Evolutionary conservation across 2,797 vertebrate species (phyloP).

Genomic region (Lagothrix lagotricha): DNA sequence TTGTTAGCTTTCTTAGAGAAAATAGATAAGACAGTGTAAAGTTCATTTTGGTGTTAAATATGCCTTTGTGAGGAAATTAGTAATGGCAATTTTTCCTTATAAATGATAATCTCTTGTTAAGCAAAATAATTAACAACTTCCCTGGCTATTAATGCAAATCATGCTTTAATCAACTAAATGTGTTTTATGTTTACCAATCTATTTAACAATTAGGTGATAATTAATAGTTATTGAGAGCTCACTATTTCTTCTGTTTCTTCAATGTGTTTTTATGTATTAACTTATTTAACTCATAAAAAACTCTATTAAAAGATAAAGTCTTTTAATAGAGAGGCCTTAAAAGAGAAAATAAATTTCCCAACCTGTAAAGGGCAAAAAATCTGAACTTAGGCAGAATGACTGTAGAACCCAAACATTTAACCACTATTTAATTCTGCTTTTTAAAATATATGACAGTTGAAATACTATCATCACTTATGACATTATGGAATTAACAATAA

Average conservation of each 20-base stretch:
- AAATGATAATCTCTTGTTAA: background rate
- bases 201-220: background rate
- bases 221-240: constrained; percentile 10
- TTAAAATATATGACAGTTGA: background rate
- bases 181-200: background rate
- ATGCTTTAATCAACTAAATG: background rate
- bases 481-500: background rate
- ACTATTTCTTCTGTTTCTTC: background rate
- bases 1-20: constrained; percentile 37
- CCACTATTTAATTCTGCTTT: background rate
- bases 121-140: background rate
- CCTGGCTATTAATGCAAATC: background rate
- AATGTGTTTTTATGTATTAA: background rate
- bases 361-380: background rate
- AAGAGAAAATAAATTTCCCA: background rate
- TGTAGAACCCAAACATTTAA: background rate
- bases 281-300: constrained; percentile 2
- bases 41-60: background rate
- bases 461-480: background rate
- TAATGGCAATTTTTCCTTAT: background rate
- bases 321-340: background rate
- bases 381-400: rapidly evolving
- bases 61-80: background rate
- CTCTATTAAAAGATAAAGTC: background rate
- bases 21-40: background rate